Conservation (phyloP, 2,113 vertebrate species). For the Archocentrus centrarchus region DNA sequence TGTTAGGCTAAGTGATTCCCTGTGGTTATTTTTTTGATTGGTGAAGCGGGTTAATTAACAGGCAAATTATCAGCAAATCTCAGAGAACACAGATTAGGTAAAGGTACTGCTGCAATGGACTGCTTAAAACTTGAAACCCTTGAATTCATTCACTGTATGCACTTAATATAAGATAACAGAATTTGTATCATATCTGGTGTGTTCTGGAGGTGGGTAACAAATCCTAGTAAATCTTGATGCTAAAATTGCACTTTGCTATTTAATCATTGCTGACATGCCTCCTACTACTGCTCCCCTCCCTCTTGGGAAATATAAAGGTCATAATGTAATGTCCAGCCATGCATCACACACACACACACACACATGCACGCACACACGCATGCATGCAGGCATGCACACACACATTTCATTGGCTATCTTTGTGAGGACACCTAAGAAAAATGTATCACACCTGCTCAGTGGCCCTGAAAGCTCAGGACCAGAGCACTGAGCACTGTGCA, state of each 20-base stretch:
- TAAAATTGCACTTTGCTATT: constrained; percentile 3
- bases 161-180: not conserved
- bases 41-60: not conserved
- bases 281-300: not conserved
- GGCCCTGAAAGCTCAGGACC: not conserved
- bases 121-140: not conserved
- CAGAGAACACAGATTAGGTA: not conserved
- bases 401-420: not conserved
- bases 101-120: not conserved
- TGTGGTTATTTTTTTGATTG: not conserved
- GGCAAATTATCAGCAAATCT: not conserved
- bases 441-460: not conserved
- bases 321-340: not conserved
- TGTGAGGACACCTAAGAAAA: constrained; percentile 4
- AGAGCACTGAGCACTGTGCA: not conserved
- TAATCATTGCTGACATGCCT: constrained; percentile 21
- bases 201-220: not conserved
- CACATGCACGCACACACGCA: not conserved
- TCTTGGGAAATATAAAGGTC: constrained; percentile 26
- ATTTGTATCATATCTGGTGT: not conserved
- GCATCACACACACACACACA: not conserved
- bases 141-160: not conserved
- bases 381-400: not conserved
- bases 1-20: not conserved
- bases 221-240: not conserved